Evolutionary conservation across 2,113 vertebrate species (phyloP).

Genomic region (Podarcis muralis): DNA sequence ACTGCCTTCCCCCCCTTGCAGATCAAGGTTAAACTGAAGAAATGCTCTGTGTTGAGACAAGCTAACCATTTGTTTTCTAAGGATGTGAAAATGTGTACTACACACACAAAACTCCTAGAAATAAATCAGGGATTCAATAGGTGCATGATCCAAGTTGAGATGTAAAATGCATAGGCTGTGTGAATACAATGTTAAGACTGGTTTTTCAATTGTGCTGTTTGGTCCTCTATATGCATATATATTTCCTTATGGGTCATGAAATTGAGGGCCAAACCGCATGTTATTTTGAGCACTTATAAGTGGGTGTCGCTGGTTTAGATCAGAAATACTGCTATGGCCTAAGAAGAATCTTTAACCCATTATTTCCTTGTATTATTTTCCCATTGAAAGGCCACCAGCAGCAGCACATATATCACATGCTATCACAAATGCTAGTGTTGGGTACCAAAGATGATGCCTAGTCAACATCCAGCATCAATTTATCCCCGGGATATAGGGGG

Average conservation of each 20-base stretch:
- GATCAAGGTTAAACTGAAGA: constrained; percentile 40
- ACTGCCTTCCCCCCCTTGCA: not conserved
- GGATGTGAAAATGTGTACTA: constrained; percentile 55
- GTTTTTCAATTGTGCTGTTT: not conserved
- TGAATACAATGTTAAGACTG: not conserved
- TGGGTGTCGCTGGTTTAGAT: not conserved
- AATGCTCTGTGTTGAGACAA: constrained; percentile 13
- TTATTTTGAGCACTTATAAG: not conserved
- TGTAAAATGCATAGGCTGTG: not conserved
- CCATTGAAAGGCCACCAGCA: not conserved
- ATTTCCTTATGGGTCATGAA: not conserved
- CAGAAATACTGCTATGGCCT: not conserved
- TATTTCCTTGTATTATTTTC: not conserved
- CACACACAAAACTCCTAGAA: constrained; percentile 35
- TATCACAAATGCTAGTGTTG: not conserved
- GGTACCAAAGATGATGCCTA: not conserved
- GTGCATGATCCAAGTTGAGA: constrained; percentile 23
- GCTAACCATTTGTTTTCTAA: constrained; percentile 33
- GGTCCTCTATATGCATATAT: not conserved
- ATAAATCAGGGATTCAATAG: constrained; percentile 2
- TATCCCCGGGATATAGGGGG: not conserved
- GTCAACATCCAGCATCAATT: not conserved
- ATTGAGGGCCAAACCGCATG: not conserved
- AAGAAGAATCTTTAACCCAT: not conserved
- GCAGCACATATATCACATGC: too few species aligned